Conservation (phyloP, 1,140 invertebrate genomes). For the Drosophila pachea region DNA sequence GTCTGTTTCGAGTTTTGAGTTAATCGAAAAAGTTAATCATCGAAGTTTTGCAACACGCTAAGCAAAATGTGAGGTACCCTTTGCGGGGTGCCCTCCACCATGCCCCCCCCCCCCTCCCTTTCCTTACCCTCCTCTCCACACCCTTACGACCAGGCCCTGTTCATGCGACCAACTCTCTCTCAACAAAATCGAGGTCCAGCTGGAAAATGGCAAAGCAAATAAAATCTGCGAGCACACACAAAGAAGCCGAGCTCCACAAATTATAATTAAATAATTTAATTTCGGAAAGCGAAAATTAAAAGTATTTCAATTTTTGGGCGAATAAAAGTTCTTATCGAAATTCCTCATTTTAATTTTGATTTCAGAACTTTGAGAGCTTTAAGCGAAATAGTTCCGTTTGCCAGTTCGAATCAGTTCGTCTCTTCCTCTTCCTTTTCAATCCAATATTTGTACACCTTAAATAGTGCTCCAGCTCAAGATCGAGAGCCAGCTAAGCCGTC, state of each 20-base stretch:
- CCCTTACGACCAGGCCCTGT: too few species aligned
- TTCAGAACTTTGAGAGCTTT: too few species aligned
- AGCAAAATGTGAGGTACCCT: slow-evolving; percentile 28
- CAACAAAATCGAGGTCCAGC: background rate
- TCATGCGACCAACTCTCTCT: too few species aligned
- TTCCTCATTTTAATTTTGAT: too few species aligned
- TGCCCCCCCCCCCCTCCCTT: background rate
- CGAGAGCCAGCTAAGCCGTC: background rate
- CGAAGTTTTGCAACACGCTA: slow-evolving; percentile 65
- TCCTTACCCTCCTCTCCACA: background rate
- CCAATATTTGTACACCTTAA: too few species aligned
- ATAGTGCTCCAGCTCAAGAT: too few species aligned
- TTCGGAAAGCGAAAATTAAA: background rate
- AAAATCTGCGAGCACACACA: background rate
- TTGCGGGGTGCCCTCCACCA: background rate
- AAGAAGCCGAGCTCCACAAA: background rate
- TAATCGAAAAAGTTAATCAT: slow-evolving; percentile 77
- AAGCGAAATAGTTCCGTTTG: too few species aligned
- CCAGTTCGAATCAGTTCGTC: too few species aligned
- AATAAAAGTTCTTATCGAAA: too few species aligned
- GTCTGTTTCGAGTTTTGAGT: slow-evolving; percentile 66
- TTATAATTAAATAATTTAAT: background rate
- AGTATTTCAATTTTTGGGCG: background rate
- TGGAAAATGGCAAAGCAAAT: background rate
- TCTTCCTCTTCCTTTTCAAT: too few species aligned